Percentiles rank a stretch among this genome's conserved stretches.
Conservation (phyloP, 2,113 vertebrate genomes). For the Laterallus jamaicensis region DNA sequence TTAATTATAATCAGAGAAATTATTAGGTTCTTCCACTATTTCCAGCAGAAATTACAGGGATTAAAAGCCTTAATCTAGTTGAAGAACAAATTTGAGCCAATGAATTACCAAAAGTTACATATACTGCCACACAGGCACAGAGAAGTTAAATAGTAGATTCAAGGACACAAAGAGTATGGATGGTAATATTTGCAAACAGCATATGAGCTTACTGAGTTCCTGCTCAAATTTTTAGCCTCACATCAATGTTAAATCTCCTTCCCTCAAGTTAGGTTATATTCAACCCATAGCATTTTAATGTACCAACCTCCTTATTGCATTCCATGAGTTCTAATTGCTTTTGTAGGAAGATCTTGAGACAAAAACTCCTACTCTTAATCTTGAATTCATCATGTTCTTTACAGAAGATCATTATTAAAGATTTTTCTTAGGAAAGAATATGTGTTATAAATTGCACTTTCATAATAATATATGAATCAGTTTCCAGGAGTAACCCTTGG, state of each 20-base stretch:
- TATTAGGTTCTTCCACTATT: not conserved
- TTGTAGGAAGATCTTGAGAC: conserved; percentile 35
- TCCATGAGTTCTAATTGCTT: conserved; percentile 21
- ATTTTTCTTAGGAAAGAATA: conserved; percentile 64
- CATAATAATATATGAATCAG: conserved; percentile 69
- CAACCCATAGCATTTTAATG: conserved; percentile 6
- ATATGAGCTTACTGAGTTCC: not conserved
- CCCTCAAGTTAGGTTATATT: not conserved
- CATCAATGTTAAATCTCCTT: not conserved
- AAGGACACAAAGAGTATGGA: not conserved
- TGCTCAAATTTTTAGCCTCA: not conserved
- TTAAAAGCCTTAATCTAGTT: not conserved
- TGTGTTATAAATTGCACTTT: conserved; percentile 66
- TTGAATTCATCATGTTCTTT: conserved; percentile 73
- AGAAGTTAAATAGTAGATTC: not conserved
- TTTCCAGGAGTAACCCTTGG: conserved; percentile 72
- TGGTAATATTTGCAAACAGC: not conserved
- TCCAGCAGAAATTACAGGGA: not conserved
- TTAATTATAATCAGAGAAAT: not conserved
- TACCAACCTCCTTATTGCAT: not conserved
- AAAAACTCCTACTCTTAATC: conserved; percentile 45
- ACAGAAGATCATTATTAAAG: conserved; percentile 74
- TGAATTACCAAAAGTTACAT: not conserved
- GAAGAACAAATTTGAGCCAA: not conserved
- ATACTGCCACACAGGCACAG: not conserved